Percentiles rank a stretch among this genome's conserved stretches.
phyloP scores from a whole-genome alignment of 2,797 vertebrate genomes.

The Lateolabrax maculatus region DNA sequence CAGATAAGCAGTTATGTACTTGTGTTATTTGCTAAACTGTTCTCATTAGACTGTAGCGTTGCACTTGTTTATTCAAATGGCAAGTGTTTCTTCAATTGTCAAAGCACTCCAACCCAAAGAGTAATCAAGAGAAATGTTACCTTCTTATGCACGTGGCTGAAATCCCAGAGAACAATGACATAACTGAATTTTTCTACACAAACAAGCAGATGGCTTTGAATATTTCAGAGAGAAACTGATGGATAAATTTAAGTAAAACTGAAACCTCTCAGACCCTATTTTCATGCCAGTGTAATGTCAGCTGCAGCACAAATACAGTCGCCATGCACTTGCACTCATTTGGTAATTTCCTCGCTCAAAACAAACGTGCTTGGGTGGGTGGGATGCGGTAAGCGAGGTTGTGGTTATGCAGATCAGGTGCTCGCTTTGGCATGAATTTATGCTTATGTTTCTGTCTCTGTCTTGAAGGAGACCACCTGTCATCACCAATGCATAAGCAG shows the following conservation, averaged over 20 bases:
- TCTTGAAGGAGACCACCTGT: constrained; percentile 8
- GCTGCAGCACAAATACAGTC: neutral
- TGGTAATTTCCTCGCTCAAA: constrained; percentile 10
- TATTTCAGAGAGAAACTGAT: constrained; percentile 21
- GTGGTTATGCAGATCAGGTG: constrained; percentile 26
- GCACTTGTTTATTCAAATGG: constrained; percentile 5
- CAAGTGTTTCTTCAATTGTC: neutral
- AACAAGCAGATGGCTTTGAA: constrained; percentile 3
- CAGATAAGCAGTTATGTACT: neutral
- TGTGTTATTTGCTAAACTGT: neutral
- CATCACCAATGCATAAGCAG: neutral
- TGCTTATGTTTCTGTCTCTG: neutral
- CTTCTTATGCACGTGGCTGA: neutral
- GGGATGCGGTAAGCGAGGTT: neutral
- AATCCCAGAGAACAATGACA: neutral
- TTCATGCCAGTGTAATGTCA: neutral
- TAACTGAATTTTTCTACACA: neutral
- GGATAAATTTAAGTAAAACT: neutral
- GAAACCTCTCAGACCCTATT: neutral
- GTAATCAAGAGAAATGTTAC: neutral
- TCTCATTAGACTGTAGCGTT: neutral
- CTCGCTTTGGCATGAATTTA: constrained; percentile 8
- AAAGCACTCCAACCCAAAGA: neutral
- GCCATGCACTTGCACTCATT: neutral
- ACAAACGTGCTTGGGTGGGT: neutral